These are phyloP conservation scores for Orientallactaga sibirica DNA, from an alignment of 2,797 vertebrate species.

Conservation along the genomic window DNA sequence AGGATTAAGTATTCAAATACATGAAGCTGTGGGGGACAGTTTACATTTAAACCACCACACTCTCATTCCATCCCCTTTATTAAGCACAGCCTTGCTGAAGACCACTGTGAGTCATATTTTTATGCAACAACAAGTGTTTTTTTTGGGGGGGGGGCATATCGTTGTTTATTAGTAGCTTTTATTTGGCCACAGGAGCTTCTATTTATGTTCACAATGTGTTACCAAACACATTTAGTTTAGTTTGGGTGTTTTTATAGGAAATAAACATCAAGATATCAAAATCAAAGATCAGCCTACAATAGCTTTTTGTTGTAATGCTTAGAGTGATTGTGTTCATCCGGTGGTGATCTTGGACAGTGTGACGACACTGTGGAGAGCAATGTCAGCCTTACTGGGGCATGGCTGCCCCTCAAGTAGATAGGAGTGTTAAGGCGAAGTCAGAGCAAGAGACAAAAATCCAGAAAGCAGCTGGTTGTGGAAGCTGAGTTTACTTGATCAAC, in stretches of 20 bases:
- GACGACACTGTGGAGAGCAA: background rate
- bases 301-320: background rate
- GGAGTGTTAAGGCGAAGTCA: background rate
- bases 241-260: constrained; percentile 44
- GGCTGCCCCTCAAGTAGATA: background rate
- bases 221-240: background rate
- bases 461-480: background rate
- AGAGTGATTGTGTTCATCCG: background rate
- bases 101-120: background rate
- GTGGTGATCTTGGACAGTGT: rapidly evolving
- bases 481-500: background rate
- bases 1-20: too few species aligned
- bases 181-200: background rate
- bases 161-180: background rate
- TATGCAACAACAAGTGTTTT: background rate
- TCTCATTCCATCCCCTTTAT: background rate
- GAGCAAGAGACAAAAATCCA: too few species aligned
- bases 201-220: background rate
- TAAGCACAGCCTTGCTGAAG: background rate
- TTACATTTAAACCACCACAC: background rate
- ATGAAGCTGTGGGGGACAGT: too few species aligned
- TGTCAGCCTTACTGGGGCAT: too few species aligned
- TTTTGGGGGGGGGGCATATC: background rate
- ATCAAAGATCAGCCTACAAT: background rate
- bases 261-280: constrained; percentile 40